Percentiles rank a stretch among this genome's conserved stretches.
These are phyloP conservation scores for Hyppa rectilinea DNA, from an alignment of 2,888 invertebrate species.

Conservation along the genomic window DNA sequence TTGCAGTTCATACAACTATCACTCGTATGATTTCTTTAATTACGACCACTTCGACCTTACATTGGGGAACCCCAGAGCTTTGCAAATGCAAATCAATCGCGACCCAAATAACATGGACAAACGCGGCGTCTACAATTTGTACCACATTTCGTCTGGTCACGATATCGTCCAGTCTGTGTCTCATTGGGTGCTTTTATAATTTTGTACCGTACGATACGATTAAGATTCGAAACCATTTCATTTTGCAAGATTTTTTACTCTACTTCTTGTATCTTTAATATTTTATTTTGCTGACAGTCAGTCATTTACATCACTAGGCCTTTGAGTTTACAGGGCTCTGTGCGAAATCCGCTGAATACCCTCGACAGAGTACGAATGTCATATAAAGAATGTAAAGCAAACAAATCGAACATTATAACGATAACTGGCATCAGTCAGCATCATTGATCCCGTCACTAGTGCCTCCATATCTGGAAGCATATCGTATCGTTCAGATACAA, in stretches of 20 bases:
- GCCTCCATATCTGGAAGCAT: background rate
- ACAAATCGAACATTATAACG: background rate
- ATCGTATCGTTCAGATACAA: no score
- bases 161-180: slow-evolving; percentile 65
- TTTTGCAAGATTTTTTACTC: rapidly evolving
- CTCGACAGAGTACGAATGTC: background rate
- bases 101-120: slow-evolving; percentile 60
- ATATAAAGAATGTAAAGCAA: background rate
- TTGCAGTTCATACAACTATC: slow-evolving; percentile 48
- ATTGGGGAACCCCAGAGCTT: slow-evolving; percentile 21
- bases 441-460: background rate
- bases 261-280: no score
- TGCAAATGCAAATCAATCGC: slow-evolving; percentile 37
- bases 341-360: background rate
- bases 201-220: slow-evolving; percentile 38
- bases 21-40: slow-evolving; percentile 53
- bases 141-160: slow-evolving; percentile 71
- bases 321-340: no score
- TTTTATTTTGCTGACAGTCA: no score
- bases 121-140: slow-evolving; percentile 70
- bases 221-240: background rate
- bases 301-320: no score
- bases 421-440: no score
- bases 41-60: slow-evolving; percentile 43
- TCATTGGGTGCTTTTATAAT: slow-evolving; percentile 52